phyloP scores from a whole-genome alignment of 2,113 vertebrate genomes.

The Chroicocephalus ridibundus region DNA sequence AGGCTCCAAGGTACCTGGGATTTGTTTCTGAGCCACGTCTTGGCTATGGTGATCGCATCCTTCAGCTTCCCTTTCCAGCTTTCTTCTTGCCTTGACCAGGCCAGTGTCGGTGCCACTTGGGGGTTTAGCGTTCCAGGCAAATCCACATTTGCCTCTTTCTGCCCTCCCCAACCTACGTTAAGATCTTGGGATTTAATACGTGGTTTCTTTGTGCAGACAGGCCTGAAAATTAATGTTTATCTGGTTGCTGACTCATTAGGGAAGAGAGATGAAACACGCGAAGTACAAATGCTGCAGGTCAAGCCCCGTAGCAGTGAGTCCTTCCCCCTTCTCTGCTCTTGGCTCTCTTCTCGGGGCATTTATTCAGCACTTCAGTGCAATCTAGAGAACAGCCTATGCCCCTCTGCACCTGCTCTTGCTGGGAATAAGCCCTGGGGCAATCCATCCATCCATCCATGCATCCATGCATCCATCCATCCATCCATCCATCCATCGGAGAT shows the following conservation, averaged over 20 bases:
- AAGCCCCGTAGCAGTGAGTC: accelerated
- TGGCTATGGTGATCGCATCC: background rate
- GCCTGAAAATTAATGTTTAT: background rate
- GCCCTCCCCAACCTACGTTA: background rate
- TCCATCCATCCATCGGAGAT: background rate
- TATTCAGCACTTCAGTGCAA: background rate
- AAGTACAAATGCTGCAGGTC: background rate
- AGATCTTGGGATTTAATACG: background rate
- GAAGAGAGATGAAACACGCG: background rate
- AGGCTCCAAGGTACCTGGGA: background rate
- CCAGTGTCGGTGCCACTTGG: background rate
- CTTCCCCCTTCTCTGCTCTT: background rate
- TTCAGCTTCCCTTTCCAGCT: background rate
- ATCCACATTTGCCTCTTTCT: background rate
- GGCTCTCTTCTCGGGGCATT: background rate
- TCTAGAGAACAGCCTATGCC: background rate
- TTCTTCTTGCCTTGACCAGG: background rate
- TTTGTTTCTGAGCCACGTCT: background rate
- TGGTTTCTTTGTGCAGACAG: background rate
- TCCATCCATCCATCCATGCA: background rate
- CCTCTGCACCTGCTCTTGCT: accelerated
- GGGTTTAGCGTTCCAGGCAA: background rate
- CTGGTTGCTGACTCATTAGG: background rate
- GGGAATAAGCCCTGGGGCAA: background rate
- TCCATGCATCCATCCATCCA: background rate